These are phyloP conservation scores for Streblospio benedicti DNA, from an alignment of 1,140 invertebrate genomes.

Conservation along the genomic window DNA sequence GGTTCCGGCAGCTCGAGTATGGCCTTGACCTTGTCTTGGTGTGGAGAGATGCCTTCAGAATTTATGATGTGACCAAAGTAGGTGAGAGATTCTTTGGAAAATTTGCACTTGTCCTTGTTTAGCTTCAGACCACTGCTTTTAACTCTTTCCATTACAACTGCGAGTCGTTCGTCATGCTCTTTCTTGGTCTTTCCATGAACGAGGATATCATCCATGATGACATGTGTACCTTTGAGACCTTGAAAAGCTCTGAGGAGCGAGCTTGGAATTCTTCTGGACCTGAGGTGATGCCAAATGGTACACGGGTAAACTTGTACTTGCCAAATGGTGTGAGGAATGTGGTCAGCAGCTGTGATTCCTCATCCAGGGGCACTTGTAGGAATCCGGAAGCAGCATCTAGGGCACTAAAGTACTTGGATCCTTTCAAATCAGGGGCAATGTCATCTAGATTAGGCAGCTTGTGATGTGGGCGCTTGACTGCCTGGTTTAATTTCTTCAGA, in stretches of 20 bases:
- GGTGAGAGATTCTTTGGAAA: conserved; percentile 27
- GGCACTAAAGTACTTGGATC: conserved; percentile 44
- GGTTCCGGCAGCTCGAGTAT: conserved; percentile 22
- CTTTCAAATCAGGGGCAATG: conserved; percentile 28
- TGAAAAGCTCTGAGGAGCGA: conserved; percentile 32
- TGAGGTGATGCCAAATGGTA: conserved; percentile 36
- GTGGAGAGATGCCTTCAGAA: conserved; percentile 36
- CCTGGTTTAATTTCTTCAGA: conserved; percentile 4
- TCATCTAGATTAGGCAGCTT: conserved; percentile 16
- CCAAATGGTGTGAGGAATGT: conserved; percentile 39
- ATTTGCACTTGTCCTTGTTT: conserved; percentile 38
- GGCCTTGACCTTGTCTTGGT: conserved; percentile 36
- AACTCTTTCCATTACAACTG: conserved; percentile 34
- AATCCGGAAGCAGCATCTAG: conserved; percentile 48
- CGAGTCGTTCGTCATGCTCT: conserved; percentile 36
- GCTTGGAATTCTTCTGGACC: conserved; percentile 38
- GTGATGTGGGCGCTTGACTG: conserved; percentile 15
- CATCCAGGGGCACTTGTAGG: conserved; percentile 42
- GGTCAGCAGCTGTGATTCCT: conserved; percentile 27
- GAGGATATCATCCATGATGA: conserved; percentile 42
- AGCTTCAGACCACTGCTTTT: conserved; percentile 35
- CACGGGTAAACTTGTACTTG: conserved; percentile 31
- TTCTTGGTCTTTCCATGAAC: conserved; percentile 26
- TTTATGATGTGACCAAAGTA: conserved; percentile 19
- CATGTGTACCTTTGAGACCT: conserved; percentile 29